phyloP scores from a whole-genome alignment of 2,797 vertebrate species.

The Thamnophis elegans region DNA sequence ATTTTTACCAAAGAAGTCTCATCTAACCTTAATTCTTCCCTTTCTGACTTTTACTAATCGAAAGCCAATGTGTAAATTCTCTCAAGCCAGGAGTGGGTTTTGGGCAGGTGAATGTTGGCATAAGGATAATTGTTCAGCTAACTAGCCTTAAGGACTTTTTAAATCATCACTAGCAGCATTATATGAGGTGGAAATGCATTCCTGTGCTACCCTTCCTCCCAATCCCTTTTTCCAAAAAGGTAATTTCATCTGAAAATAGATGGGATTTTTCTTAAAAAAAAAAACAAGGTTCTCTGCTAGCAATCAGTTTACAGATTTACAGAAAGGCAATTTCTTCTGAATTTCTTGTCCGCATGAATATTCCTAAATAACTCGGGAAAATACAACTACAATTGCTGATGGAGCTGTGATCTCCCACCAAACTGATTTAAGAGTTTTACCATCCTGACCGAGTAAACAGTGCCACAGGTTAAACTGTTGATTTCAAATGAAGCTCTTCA shows the following conservation, averaged over 20 bases:
- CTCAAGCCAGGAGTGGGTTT: not conserved
- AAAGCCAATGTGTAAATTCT: not conserved
- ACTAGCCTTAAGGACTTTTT: not conserved
- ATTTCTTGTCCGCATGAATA: not conserved
- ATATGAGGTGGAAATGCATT: not conserved
- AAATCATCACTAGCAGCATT: not conserved
- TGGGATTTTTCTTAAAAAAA: not conserved
- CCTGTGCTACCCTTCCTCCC: not conserved
- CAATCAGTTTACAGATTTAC: not conserved
- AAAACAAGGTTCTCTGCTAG: not conserved
- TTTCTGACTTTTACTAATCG: not conserved
- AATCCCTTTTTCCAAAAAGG: not conserved
- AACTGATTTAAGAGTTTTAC: not conserved
- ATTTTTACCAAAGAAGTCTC: not conserved
- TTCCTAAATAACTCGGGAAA: conserved; percentile 15
- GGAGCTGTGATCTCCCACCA: not conserved
- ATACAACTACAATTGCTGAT: conserved; percentile 4
- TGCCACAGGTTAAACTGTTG: not conserved
- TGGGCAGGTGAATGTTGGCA: not conserved
- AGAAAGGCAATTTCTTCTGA: rapidly evolving
- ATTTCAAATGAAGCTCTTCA: conserved; percentile 12
- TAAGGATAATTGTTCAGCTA: not conserved
- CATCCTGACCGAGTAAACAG: conserved; percentile 1
- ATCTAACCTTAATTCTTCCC: not conserved
- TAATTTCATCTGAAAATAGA: not conserved